phyloP scores from a whole-genome alignment of 2,113 vertebrate genomes.

The Azemiops feae region DNA sequence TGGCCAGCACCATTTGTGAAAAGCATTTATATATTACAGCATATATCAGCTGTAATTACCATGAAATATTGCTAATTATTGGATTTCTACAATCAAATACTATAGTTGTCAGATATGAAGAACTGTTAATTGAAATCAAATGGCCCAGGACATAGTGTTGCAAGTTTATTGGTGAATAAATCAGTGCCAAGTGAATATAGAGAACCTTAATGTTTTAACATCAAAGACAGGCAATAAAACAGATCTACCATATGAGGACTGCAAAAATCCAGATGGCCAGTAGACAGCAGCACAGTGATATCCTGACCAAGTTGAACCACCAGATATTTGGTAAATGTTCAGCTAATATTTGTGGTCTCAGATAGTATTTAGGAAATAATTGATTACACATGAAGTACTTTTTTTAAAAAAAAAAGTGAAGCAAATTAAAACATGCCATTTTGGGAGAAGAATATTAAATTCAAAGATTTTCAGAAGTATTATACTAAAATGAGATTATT shows the following conservation, averaged over 20 bases:
- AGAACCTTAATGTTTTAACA: not conserved
- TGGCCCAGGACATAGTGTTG: not conserved
- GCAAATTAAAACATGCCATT: not conserved
- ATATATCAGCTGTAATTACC: not conserved
- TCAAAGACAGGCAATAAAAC: not conserved
- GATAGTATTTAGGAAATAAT: not conserved
- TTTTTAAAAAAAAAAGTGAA: not conserved
- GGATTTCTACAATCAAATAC: not conserved
- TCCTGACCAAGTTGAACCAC: not conserved
- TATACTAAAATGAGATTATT: not conserved
- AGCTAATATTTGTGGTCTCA: not conserved
- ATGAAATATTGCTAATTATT: not conserved
- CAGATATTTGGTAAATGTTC: not conserved
- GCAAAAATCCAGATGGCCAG: not conserved
- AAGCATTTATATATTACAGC: not conserved
- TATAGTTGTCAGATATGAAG: not conserved
- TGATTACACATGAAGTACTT: not conserved
- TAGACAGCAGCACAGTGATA: not conserved
- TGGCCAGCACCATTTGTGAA: not conserved
- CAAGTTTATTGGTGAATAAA: not conserved
- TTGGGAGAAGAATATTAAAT: not conserved
- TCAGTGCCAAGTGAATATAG: not conserved
- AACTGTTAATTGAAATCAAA: not conserved
- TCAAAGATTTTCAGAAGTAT: not conserved
- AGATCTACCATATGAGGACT: not conserved